phyloP scores from a whole-genome alignment of 1,140 invertebrate species.

The Papilio polyxenes region DNA sequence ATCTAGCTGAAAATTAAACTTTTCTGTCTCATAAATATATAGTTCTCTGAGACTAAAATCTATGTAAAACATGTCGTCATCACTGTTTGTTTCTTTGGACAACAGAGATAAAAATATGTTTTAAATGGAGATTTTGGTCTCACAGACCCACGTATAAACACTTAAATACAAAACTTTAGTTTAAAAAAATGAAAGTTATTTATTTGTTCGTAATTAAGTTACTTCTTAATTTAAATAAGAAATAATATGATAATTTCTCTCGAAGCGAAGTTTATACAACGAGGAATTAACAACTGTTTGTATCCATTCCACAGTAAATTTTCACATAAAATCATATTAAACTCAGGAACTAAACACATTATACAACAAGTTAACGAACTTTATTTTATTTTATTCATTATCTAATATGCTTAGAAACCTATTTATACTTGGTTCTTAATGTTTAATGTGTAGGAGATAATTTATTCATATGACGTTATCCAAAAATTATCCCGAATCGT shows the following conservation, averaged over 20 bases:
- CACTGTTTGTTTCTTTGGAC: too few species aligned
- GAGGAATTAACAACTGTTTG: background rate
- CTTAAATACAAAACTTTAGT: background rate
- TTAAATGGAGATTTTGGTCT: too few species aligned
- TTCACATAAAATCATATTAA: constrained; percentile 7
- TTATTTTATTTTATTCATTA: background rate
- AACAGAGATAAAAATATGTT: too few species aligned
- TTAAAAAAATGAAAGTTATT: background rate
- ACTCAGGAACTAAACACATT: background rate
- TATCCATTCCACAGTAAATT: background rate
- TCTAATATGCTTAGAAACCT: background rate
- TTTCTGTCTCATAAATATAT: too few species aligned
- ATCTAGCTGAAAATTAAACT: too few species aligned
- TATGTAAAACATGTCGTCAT: too few species aligned
- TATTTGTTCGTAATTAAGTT: background rate
- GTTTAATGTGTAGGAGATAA: background rate
- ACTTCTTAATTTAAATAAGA: background rate
- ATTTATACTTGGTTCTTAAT: background rate
- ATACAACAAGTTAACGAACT: background rate
- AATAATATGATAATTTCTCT: background rate
- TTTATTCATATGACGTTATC: background rate
- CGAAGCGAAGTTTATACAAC: background rate
- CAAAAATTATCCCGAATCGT: background rate
- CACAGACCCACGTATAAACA: too few species aligned
- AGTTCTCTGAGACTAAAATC: too few species aligned